Evolutionary conservation across 2,797 vertebrate genomes (phyloP).

Genomic region (Pitangus sulphuratus): DNA sequence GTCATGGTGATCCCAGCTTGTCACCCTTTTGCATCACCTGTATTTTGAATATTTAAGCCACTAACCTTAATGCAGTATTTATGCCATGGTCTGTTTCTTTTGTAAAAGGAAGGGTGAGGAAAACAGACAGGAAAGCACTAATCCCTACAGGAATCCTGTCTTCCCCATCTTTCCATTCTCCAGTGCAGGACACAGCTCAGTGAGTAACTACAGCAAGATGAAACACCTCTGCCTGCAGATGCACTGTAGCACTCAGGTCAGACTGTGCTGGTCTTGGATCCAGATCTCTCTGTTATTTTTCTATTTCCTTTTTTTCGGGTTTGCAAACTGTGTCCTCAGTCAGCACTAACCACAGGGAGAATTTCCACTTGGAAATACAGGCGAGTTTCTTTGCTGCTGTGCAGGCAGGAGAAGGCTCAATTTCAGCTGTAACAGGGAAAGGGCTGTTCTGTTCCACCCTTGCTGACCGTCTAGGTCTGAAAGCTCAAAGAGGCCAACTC

Average conservation of each 20-base stretch:
- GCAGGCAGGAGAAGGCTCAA: background rate
- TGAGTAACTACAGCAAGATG: background rate
- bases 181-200: background rate
- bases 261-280: background rate
- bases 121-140: background rate
- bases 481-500: conserved; percentile 16
- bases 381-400: background rate
- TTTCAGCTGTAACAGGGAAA: conserved; percentile 37
- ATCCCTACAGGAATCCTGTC: background rate
- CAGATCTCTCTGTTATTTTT: background rate
- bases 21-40: background rate
- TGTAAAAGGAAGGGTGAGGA: background rate
- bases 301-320: background rate
- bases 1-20: background rate
- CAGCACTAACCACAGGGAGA: conserved; percentile 49
- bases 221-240: background rate
- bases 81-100: background rate
- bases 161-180: background rate
- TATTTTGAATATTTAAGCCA: background rate
- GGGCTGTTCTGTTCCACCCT: conserved; percentile 44
- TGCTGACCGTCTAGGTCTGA: background rate
- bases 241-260: accelerated
- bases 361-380: conserved; percentile 56
- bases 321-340: conserved; percentile 27
- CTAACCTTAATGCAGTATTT: background rate